Evolutionary conservation across 2,888 invertebrate genomes (phyloP), one percentile per base, ranked within the genome.

Genomic region (Phoronis australis): DNA sequence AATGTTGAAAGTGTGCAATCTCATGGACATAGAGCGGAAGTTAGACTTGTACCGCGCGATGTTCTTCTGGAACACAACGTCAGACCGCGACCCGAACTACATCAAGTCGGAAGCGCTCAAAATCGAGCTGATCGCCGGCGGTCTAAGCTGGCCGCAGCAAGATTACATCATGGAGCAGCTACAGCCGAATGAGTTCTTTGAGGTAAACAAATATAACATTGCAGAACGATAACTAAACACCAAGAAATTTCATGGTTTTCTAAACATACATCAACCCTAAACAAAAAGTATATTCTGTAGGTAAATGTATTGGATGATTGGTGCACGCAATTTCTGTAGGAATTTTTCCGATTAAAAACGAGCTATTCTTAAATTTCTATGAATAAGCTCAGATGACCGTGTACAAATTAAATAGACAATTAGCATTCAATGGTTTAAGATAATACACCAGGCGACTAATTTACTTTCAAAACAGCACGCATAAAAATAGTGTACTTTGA

Each of bases 61-160:
- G 70, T 75, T 74, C 52, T 72, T 74, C 54, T 68, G 68, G 50
- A 73, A 74, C 52, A 61, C 64, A 2, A 60, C 57, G 42, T 67
- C 71, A 0, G 71, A 73, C 52, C 53, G 69, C 9, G 67, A 72
- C 50, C 52, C 68, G 5, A 75, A 76, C 56, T 76, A 67, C 52
- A 73, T 75, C 47, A 73, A 68, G 49, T 64, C 66, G 0, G 73
- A 75, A 31, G 70, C 70, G 4, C 61, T 75, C 5, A 54, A 61
- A 25, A 75, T 75, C 3, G 75, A 75, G 31, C 58, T 75, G 4
- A 76, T 76, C 37, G 75, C 75, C 3, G 75, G 75, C 1, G 75
- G 75, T 1, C 59, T 75, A 22, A 74, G 68, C 58, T 73, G 71
- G 72, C 64, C 69, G 45, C 75, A 75, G 47, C 75, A 76, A 48